Evolutionary conservation across 2,113 vertebrate species (phyloP), one percentile per base, ranked within the genome.

Genomic region (Prietella phreatophila): DNA sequence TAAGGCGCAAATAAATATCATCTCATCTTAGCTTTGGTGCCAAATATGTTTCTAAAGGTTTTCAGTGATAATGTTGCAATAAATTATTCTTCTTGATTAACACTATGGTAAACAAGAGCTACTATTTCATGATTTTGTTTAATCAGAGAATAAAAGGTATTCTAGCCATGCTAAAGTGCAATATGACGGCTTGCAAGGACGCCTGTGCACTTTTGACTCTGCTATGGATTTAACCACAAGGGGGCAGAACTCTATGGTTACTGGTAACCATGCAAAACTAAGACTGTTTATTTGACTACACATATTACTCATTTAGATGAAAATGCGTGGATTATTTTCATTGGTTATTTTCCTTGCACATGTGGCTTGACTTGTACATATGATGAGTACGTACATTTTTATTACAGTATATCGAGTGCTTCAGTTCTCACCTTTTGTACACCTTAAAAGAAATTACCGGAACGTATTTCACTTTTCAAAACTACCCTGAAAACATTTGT

Each of bases 1-100:
- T 53, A 80, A 80, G 85, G 85, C 30, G 55, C 80, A 60, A 25
- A 87, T 82, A 61, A 60, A 73, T 75, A 50, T 71, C 39, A 79
- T 20, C 42, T 42, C 33, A 36, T 58, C 79, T 58, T 58, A 81
- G 53, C 79, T 56, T 58, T 22, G 30, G 15, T 22, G 79, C 58
- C 47, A 86, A 42, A 69, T 81, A 6, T 27, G 22, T 82, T 79
- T 79, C 39, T 53, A 55, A 55, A 55, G 27, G 79, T 36, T 39
- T 36, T 58, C 5, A 20, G 1, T 60, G 30, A 22, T 36, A 82
- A 58, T 60, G 30, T 36, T 39, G 13, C 30, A 60, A 60, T 33
- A 36, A 22, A 60, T 60, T 36, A 22, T 5, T 82, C 39, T 60
- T 2, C 7, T 36, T 58, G 17, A 58, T 55, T 53, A 53, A 19